Base-by-base conservation (phyloP, 2,888 invertebrate species). In the Lydus trimaculatus region DNA sequence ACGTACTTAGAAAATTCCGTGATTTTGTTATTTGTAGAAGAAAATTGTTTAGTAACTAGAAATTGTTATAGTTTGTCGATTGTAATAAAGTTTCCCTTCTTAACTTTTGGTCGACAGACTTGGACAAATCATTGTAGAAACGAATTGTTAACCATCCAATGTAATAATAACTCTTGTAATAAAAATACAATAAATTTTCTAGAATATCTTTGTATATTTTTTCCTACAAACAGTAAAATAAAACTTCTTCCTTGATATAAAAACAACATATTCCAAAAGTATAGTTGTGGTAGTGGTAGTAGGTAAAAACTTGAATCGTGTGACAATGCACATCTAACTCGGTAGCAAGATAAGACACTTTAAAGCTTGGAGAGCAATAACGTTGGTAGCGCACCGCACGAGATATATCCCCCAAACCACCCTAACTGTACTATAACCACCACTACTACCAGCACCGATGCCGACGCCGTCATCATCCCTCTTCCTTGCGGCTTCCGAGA, bases 401-500 rank as follows among this genome's bases (percentile, higher is more conserved):
- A 52, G 72, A 75, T 74, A 74, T 73, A 71, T 72, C 73, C 68
- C 68, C 71, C 70, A 48, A 48, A 20, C 48, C 20, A 48, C 48
- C 48, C 48, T 5, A 28, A 31, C 3, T 31, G 9, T 31, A 1
- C 7, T 9, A 9, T 11, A 36, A 36, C 36, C 36, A 5, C 43
- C 52, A 39, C n/a, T 25, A 65, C 36, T 20, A 31, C n/a, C 2
- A 31, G 4, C 33, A 31, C 15, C 59, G 31, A 2, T 31, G 8
- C 36, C 20, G 33, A 69, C 62, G 63, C 23, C 52, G 52, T 13
- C 68, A 64, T 69, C 66, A 69, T 72, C 67, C 69, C 69, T 71
- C 68, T 71, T 71, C 71, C 71, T 69, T 71, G 68, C 69, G 71
- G 68, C 71, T 72, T 65, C 70, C 73, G 78, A 82, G 82, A 82